A percentile compares a stretch with the other conserved stretches of the same genome.
phyloP scores from a whole-genome alignment of 2,797 vertebrate genomes.

The Centroberyx gerrardi region DNA sequence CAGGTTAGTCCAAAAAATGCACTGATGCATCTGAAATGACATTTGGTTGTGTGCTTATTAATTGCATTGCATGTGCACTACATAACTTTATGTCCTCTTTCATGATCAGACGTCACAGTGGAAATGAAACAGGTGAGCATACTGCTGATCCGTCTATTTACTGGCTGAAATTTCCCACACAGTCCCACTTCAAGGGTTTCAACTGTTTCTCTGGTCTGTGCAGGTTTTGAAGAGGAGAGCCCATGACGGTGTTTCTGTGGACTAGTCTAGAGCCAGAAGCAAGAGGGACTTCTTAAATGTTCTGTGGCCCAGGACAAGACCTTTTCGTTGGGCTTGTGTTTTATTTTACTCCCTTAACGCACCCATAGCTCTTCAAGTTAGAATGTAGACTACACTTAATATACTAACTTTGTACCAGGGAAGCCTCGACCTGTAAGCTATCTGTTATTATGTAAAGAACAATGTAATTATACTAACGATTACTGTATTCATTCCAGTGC shows the following conservation, averaged over 20 bases:
- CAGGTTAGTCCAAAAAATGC: constrained; percentile 60
- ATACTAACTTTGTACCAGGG: background rate
- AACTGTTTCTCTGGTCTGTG: constrained; percentile 43
- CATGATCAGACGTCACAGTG: constrained; percentile 63
- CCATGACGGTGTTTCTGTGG: constrained; percentile 55
- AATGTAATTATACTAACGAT: background rate
- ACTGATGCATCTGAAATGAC: background rate
- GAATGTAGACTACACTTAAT: background rate
- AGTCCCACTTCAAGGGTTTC: constrained; percentile 21
- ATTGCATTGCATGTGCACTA: background rate
- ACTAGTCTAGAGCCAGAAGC: constrained; percentile 47
- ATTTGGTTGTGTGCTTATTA: background rate
- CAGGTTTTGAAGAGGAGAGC: constrained; percentile 72
- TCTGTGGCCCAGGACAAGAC: constrained; percentile 26
- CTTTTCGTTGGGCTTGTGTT: background rate
- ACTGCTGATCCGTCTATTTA: background rate
- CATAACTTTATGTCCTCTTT: constrained; percentile 38
- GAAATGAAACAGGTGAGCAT: constrained; percentile 78
- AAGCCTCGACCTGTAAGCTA: background rate
- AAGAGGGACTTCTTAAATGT: constrained; percentile 1
- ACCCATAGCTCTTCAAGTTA: background rate
- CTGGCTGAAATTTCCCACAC: constrained; percentile 13
- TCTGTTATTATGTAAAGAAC: background rate
- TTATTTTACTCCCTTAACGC: background rate
- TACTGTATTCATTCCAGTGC: background rate